Evolutionary conservation across 23 tunicate genomes (phyloP), one percentile per base, ranked within the genome.

Genomic region (Botrylloides violaceus): DNA sequence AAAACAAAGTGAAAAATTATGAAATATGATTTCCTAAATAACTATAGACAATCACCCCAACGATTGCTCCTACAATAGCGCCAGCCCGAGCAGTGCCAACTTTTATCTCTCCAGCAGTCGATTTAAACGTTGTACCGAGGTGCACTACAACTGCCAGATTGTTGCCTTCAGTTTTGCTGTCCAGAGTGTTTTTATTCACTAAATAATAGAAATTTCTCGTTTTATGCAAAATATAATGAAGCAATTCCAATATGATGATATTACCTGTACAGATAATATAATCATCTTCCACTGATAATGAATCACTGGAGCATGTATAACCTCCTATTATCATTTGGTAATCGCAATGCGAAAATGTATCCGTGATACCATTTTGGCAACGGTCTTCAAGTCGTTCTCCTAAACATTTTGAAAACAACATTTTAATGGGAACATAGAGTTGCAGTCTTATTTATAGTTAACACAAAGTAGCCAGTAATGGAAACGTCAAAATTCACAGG

Each of bases 41-140:
- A 15, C 15, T 9, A 43, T 15, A 43, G 15, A 15, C 53, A 43
- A 37, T 61, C 24, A 36, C 80, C 30, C 37, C 71, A 35, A 36
- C 7, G 6, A 75, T 61, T 24, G 66, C 68, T 18, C 56, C 80
- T 29, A 61, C 30, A 36, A 61, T 36, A 33, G 36, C 26, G 59
- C 68, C 80, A 4, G 27, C 60, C 34, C 33, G 24, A 19, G 73
- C n/a, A 20, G 29, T 58, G 64, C 49, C 38, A 18, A 65, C 32
- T 15, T 77, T 72, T 37, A 77, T 43, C 7, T 22, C 27, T 21
- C 81, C 81, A 30, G 73, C 73, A 5, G 39, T 1, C 9, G 25
- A 37, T 35, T 36, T 38, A 30, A 77, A 27, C 19, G 71, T 36
- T 28, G 49, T 60, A 20, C 86, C 86, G 32, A 81, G 3, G 34